Percentiles rank a stretch among this genome's conserved stretches.
phyloP scores from a whole-genome alignment of 2,113 vertebrate species.

The Malurus elegans region DNA sequence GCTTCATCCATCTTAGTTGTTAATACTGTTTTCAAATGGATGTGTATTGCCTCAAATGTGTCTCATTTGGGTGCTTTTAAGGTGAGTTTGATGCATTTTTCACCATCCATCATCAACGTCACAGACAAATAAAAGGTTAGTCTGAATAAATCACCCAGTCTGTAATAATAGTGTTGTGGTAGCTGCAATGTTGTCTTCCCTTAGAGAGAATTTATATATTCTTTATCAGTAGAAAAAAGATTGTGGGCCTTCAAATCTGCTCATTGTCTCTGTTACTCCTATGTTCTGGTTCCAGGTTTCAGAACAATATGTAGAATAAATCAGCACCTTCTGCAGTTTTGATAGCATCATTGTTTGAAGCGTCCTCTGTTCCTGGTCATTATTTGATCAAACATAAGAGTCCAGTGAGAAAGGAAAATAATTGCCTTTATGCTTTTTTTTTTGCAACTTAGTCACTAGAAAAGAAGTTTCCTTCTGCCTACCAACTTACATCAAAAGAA shows the following conservation, averaged over 20 bases:
- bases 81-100: not conserved
- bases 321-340: not conserved
- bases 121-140: not conserved
- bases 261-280: not conserved
- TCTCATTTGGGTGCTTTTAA: not conserved
- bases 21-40: not conserved
- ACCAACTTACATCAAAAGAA: not conserved
- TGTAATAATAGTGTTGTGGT: not conserved
- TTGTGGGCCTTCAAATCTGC: fast-evolving
- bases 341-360: not conserved
- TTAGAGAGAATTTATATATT: not conserved
- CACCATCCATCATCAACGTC: not conserved
- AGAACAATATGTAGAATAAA: not conserved
- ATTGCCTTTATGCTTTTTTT: not conserved
- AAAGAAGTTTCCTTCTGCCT: not conserved
- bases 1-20: not conserved
- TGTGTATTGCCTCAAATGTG: not conserved
- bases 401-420: not conserved
- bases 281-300: not conserved
- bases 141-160: not conserved
- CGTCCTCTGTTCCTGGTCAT: fast-evolving
- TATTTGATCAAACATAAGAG: not conserved
- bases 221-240: not conserved
- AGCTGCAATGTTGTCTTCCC: not conserved
- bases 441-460: not conserved